These are phyloP conservation scores for Caloenas nicobarica DNA, from an alignment of 2,113 vertebrate genomes.

Conservation along the genomic window DNA sequence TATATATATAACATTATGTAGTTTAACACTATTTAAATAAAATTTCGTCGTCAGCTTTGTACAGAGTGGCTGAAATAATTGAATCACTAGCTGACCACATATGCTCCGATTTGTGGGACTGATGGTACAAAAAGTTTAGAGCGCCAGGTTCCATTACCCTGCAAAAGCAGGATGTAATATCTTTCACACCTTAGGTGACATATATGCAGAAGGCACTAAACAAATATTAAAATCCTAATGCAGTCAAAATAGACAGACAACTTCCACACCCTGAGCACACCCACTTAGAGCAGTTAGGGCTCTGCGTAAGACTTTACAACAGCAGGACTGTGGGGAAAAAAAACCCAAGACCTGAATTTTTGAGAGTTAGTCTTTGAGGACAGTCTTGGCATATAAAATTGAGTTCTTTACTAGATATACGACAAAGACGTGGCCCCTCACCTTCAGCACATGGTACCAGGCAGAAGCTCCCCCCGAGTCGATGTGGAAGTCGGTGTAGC, in stretches of 20 bases:
- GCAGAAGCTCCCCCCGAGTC: conserved; percentile 94
- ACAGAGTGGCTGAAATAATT: not conserved
- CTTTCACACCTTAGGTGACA: not conserved
- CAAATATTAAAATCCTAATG: not conserved
- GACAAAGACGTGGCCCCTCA: conserved; percentile 21
- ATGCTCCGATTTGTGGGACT: not conserved
- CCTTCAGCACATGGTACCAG: conserved; percentile 97
- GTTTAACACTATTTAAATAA: not conserved
- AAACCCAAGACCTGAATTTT: rapidly evolving
- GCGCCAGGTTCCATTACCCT: not conserved
- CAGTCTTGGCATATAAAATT: not conserved
- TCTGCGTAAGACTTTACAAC: not conserved
- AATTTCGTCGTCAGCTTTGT: not conserved
- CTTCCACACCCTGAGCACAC: not conserved
- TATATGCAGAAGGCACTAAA: not conserved
- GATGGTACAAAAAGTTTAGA: not conserved
- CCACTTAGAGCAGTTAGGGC: not conserved
- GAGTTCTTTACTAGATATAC: not conserved
- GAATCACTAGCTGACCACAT: not conserved
- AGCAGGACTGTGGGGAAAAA: rapidly evolving
- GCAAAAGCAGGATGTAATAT: rapidly evolving
- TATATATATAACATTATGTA: not conserved
- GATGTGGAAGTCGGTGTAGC: conserved; percentile 98
- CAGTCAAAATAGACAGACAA: not conserved
- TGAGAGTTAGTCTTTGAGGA: not conserved